phyloP scores from a whole-genome alignment of 2,888 invertebrate genomes.

The Mythimna impura region DNA sequence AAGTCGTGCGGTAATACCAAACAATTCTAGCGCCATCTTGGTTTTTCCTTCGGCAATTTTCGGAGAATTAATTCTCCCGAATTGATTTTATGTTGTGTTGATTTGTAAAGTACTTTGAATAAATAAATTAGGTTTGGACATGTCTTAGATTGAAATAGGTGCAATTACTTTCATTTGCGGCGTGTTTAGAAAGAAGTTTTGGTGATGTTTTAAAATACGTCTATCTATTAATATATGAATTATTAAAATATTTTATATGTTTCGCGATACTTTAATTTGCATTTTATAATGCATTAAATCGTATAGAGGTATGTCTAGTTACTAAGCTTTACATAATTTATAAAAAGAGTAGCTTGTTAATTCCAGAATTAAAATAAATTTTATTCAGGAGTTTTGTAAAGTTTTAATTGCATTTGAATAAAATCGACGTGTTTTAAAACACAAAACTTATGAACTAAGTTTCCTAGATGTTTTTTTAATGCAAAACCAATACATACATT shows the following conservation, averaged over 20 bases:
- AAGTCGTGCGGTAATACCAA: background rate
- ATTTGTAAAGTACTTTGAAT: conserved; percentile 36
- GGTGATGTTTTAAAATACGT: background rate
- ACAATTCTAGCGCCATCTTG: conserved; percentile 13
- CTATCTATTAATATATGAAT: background rate
- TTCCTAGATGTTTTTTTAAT: background rate
- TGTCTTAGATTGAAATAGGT: conserved; percentile 63
- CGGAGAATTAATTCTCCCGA: background rate
- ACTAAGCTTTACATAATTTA: too few species aligned
- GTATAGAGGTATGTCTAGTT: background rate
- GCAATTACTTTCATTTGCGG: conserved; percentile 63
- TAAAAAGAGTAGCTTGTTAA: too few species aligned
- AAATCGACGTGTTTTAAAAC: background rate
- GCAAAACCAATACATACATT: conserved; percentile 27
- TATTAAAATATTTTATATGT: background rate
- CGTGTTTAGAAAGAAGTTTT: conserved; percentile 54
- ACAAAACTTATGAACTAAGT: background rate
- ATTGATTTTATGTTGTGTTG: conserved; percentile 40
- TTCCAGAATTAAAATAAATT: too few species aligned
- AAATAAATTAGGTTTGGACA: conserved; percentile 24
- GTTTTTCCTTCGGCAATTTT: conserved; percentile 6
- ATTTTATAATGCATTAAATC: conserved; percentile 4
- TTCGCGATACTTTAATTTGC: conserved; percentile 21
- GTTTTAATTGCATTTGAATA: background rate
- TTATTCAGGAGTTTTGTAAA: background rate